phyloP scores from a whole-genome alignment of 2,113 vertebrate genomes.

The Gymnocephalus cernua region DNA sequence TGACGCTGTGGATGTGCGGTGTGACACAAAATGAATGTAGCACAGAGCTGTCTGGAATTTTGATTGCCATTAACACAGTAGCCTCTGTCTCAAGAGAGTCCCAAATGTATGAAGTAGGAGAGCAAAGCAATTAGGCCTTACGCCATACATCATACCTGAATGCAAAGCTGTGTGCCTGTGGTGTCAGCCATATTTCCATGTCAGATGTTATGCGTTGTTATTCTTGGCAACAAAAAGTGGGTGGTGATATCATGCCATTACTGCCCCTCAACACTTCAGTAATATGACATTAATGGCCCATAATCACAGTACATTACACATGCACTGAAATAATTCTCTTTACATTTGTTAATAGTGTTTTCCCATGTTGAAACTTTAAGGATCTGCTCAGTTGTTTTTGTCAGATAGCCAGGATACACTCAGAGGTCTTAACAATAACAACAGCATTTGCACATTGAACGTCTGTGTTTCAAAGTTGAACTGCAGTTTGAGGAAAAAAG shows the following conservation, averaged over 20 bases:
- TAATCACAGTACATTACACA: constrained; percentile 69
- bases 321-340: constrained; percentile 50
- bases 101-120: constrained; percentile 54
- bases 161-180: constrained; percentile 44
- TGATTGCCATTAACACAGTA: constrained; percentile 62
- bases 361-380: constrained; percentile 26
- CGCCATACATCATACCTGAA: constrained; percentile 63
- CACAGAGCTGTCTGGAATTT: constrained; percentile 41
- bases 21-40: constrained; percentile 43
- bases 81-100: constrained; percentile 58
- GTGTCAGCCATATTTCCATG: constrained; percentile 60
- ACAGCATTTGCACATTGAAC: not conserved
- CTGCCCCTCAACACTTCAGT: constrained; percentile 41
- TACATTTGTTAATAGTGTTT: constrained; percentile 45
- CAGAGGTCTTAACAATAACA: constrained; percentile 32
- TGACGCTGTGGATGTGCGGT: constrained; percentile 16
- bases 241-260: constrained; percentile 60
- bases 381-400: constrained; percentile 40
- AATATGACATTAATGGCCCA: constrained; percentile 67
- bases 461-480: constrained; percentile 36
- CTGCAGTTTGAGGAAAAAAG: constrained; percentile 40
- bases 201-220: constrained; percentile 65
- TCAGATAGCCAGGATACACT: constrained; percentile 44
- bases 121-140: constrained; percentile 59
- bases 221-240: constrained; percentile 67